Evolutionary conservation across 2,113 vertebrate genomes (phyloP).

Genomic region (Daboia siamensis): DNA sequence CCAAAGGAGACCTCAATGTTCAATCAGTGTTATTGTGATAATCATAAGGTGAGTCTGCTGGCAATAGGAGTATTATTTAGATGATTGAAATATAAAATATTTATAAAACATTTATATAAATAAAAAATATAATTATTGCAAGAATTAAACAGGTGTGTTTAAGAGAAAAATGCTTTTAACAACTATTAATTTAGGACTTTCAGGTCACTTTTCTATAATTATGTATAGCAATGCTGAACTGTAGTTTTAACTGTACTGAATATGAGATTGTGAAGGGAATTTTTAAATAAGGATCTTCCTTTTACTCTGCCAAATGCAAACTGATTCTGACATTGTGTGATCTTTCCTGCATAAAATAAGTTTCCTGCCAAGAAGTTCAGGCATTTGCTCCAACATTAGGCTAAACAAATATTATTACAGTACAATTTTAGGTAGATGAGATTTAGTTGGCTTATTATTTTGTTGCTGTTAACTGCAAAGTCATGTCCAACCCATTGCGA

Average conservation of each 20-base stretch:
- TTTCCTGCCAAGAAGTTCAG: background rate
- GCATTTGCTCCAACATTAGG: background rate
- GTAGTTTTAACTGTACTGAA: background rate
- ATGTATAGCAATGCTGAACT: background rate
- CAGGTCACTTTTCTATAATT: background rate
- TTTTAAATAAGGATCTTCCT: background rate
- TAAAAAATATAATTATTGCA: background rate
- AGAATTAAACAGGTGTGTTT: background rate
- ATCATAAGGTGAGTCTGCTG: background rate
- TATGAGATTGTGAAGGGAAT: background rate
- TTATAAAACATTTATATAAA: too few relatives aligned
- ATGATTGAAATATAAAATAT: background rate
- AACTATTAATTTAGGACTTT: background rate
- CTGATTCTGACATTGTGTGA: background rate
- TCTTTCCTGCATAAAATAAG: background rate
- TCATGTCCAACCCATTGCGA: too few relatives aligned
- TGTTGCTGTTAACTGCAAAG: too few relatives aligned
- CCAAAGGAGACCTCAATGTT: background rate
- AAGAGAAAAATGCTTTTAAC: background rate
- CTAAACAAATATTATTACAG: background rate
- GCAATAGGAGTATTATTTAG: background rate
- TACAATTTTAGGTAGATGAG: background rate
- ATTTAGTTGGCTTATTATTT: background rate
- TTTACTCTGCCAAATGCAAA: background rate
- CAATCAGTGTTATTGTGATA: background rate